Conservation (phyloP, 2,113 vertebrate species). For the Heptranchias perlo region DNA sequence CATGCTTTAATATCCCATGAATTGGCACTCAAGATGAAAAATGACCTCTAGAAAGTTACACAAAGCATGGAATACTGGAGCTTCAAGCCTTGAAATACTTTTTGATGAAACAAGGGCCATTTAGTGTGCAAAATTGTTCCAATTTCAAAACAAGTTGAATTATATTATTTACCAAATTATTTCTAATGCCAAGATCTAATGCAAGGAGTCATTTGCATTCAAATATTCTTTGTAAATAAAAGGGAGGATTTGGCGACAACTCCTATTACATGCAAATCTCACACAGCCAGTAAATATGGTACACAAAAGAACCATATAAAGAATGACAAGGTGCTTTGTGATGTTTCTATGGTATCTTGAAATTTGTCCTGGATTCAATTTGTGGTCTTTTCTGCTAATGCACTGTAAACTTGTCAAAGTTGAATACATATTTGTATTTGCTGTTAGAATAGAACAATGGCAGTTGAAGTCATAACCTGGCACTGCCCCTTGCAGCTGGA, state of each 20-base stretch:
- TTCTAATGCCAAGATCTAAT: neutral
- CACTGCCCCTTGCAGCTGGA: neutral
- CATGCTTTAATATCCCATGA: neutral
- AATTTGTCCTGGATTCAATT: neutral
- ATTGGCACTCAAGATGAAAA: neutral
- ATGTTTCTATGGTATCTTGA: neutral
- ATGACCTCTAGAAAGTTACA: neutral
- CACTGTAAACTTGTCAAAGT: neutral
- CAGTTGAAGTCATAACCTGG: neutral
- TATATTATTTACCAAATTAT: neutral
- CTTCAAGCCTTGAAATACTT: neutral
- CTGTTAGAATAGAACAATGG: neutral
- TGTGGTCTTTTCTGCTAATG: neutral
- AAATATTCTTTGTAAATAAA: neutral
- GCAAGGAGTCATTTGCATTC: neutral
- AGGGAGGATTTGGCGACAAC: neutral
- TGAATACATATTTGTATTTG: conserved; percentile 18
- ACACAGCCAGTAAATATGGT: neutral
- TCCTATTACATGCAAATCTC: neutral
- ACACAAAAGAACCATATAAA: neutral
- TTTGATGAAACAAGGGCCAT: neutral
- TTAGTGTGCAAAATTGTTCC: neutral
- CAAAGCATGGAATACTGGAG: neutral
- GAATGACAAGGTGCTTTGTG: neutral
- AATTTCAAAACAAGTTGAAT: neutral